Evolutionary conservation across 2,113 vertebrate genomes (phyloP), one percentile per base, ranked within the genome.

Genomic region (Osmerus eperlanus): DNA sequence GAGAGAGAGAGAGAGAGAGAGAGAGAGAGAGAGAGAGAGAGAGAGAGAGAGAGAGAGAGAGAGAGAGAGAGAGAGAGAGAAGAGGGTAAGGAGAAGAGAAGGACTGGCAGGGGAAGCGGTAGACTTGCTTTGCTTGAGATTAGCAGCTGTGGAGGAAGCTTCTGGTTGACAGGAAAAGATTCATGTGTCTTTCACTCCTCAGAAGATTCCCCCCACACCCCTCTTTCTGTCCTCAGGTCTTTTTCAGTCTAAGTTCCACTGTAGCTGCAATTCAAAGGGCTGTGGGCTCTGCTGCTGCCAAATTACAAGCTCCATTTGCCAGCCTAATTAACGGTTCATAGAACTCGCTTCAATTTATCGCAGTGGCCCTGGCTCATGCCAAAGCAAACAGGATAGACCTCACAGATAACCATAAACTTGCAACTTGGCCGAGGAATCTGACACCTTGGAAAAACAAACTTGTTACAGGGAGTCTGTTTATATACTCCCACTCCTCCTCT

Each of bases 281-380:
- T 78, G 73, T 80, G 84, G 86, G 85, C 74, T 84, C 83, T 77
- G 72, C 78, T 75, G 74, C 81, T 88, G 85, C 87, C 86, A 90
- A 90, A 91, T 91, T 87, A 91, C 87, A 89, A 91, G 89, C 85
- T 90, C 86, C 83, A 89, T 88, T 91, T 89, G 82, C 81, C 87
- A 89, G 86, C 77, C 84, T 90, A 90, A 92, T 92, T 90, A 91
- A 90, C 83, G 81, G 83, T 85, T 91, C 85, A 85, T 82, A 87
- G 85, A 2, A 81, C 86, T 84, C 78, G 73, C 78, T 82, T 77
- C 80, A 88, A 90, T 90, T 84, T 88, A 91, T 89, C 88, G 79
- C 81, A 58, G 62, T 75, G 77, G 80, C 80, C 73, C 3, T 51
- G 75, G 69, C 70, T n/a, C 82, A 77, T 74, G 87, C 87, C 87